Percentiles rank a stretch among this genome's conserved stretches.
Evolutionary conservation across 2,113 vertebrate genomes (phyloP).

Genomic region (Clarias batrachus): DNA sequence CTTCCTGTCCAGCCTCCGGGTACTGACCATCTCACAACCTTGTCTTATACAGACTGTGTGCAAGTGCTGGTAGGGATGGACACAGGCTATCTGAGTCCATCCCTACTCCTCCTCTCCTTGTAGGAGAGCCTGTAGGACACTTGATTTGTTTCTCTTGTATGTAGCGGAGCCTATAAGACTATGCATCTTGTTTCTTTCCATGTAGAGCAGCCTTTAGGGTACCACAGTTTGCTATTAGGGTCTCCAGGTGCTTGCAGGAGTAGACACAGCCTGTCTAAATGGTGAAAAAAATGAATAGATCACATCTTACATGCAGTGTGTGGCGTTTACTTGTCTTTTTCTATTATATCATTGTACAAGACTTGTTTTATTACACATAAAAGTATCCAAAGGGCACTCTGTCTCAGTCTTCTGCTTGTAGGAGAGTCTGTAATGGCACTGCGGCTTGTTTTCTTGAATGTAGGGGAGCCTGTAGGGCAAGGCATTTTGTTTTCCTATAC

Average conservation of each 20-base stretch:
- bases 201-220: too few species aligned
- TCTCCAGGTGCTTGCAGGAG: background rate
- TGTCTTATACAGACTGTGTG: background rate
- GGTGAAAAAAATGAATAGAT: background rate
- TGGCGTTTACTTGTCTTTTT: background rate
- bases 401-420: background rate
- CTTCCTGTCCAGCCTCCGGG: slow-evolving; percentile 35
- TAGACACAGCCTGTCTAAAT: background rate
- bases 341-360: background rate
- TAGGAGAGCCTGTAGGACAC: too few species aligned
- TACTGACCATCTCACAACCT: background rate
- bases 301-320: background rate
- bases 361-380: background rate
- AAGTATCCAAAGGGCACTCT: background rate
- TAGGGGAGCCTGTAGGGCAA: too few species aligned
- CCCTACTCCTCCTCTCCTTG: too few species aligned
- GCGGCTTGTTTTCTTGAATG: too few species aligned
- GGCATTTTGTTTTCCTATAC: too few species aligned
- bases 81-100: background rate
- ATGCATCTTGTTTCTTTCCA: too few species aligned
- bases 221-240: too few species aligned
- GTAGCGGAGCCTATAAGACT: too few species aligned
- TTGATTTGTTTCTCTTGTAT: too few species aligned
- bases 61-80: background rate
- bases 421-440: background rate